These are phyloP conservation scores for Chaetura pelagica DNA, from an alignment of 2,113 vertebrate genomes.

Conservation along the genomic window DNA sequence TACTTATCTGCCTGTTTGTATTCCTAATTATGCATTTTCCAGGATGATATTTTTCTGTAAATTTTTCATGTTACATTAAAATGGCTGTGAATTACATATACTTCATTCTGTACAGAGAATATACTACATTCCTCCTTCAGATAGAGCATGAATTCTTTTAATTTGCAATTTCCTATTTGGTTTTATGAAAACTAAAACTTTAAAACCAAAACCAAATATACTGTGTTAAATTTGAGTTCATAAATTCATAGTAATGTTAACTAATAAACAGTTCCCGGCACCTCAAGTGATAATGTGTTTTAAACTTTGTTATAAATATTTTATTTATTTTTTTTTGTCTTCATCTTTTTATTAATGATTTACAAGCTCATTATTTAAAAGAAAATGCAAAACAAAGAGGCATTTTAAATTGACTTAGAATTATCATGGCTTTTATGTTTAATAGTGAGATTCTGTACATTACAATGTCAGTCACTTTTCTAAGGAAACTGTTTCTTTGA, in stretches of 20 bases:
- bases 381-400: neutral
- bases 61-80: neutral
- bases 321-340: slow-evolving; percentile 9
- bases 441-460: neutral
- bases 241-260: neutral
- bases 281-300: neutral
- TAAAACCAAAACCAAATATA: neutral
- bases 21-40: slow-evolving; percentile 24
- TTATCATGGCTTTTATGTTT: slow-evolving; percentile 19
- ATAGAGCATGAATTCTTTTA: neutral
- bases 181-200: slow-evolving; percentile 7
- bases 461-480: slow-evolving; percentile 28
- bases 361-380: slow-evolving; percentile 28
- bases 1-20: neutral
- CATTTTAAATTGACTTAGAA: neutral
- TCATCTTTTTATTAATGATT: slow-evolving; percentile 49
- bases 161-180: neutral
- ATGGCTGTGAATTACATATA: neutral
- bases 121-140: neutral
- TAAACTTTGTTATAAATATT: slow-evolving; percentile 47
- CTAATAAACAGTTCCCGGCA: neutral
- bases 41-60: neutral
- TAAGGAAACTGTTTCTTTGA: slow-evolving; percentile 28
- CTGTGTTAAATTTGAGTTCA: neutral
- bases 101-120: neutral